Percentiles rank a stretch among this genome's conserved stretches.
Evolutionary conservation across 2,888 invertebrate genomes (phyloP).

Genomic region (Drosophila acutilabella): DNA sequence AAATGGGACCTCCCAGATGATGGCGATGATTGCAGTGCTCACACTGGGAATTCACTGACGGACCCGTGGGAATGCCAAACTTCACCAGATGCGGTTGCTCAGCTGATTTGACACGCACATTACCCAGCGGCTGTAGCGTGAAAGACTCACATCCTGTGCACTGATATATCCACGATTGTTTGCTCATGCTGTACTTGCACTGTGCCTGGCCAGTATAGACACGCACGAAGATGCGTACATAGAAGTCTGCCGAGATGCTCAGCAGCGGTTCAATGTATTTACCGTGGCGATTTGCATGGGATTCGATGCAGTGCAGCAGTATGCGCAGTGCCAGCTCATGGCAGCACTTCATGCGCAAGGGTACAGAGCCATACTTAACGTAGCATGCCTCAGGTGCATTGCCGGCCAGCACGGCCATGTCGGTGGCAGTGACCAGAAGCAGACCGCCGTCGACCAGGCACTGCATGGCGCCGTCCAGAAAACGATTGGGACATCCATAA

Average conservation of each 20-base stretch:
- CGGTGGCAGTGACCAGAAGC: constrained; percentile 97
- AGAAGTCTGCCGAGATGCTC: constrained; percentile 97
- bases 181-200: constrained; percentile 95
- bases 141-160: constrained; percentile 96
- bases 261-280: constrained; percentile 96
- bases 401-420: constrained; percentile 98
- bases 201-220: constrained; percentile 91
- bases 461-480: constrained; percentile 95
- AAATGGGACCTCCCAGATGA: constrained; percentile 96
- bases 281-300: constrained; percentile 96
- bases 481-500: constrained; percentile 97
- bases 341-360: constrained; percentile 93
- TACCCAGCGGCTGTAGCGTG: constrained; percentile 91
- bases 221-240: constrained; percentile 96
- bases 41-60: constrained; percentile 89
- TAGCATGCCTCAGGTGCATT: constrained; percentile 98
- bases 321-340: constrained; percentile 99
- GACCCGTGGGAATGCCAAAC: constrained; percentile 89
- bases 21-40: constrained; percentile 91
- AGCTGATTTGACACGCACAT: constrained; percentile 86
- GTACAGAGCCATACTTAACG: constrained; percentile 96
- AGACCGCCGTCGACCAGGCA: constrained; percentile 93
- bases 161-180: constrained; percentile 94
- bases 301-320: constrained; percentile 94
- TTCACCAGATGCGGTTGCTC: constrained; percentile 87